Conservation (phyloP, 2,888 invertebrate species). For the Lottia scabra region DNA sequence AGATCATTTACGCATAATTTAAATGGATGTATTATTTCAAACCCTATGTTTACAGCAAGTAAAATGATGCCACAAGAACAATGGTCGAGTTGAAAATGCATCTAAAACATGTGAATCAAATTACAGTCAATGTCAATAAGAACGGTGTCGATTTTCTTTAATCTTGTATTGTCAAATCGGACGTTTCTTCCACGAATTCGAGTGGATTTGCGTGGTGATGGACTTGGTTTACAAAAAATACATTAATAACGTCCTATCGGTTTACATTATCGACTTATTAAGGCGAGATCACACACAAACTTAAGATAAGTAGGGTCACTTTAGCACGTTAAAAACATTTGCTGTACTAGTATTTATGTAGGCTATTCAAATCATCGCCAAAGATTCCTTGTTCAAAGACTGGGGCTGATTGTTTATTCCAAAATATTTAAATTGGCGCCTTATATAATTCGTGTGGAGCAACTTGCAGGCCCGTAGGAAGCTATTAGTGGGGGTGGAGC, state of each 20-base stretch:
- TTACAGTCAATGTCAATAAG: background rate
- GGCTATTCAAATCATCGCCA: too few relatives aligned
- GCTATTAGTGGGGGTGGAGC: too few relatives aligned
- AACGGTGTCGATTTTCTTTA: background rate
- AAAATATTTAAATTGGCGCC: too few relatives aligned
- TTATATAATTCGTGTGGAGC: too few relatives aligned
- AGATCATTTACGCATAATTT: constrained; percentile 1
- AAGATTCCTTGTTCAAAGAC: too few relatives aligned
- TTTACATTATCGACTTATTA: too few relatives aligned
- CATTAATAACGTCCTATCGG: background rate
- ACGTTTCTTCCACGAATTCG: background rate
- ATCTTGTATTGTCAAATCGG: background rate
- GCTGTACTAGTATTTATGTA: too few relatives aligned
- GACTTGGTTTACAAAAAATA: background rate
- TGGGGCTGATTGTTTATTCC: too few relatives aligned
- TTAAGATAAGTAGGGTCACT: too few relatives aligned
- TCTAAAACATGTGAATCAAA: background rate
- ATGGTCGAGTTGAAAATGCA: background rate
- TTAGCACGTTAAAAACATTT: too few relatives aligned
- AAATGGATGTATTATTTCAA: background rate
- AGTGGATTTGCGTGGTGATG: background rate
- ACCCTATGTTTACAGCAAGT: background rate
- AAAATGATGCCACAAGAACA: background rate
- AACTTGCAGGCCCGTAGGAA: too few relatives aligned
- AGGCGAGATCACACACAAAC: too few relatives aligned